These are phyloP conservation scores for Brachyptera risi DNA, from an alignment of 2,888 invertebrate species.

Conservation along the genomic window DNA sequence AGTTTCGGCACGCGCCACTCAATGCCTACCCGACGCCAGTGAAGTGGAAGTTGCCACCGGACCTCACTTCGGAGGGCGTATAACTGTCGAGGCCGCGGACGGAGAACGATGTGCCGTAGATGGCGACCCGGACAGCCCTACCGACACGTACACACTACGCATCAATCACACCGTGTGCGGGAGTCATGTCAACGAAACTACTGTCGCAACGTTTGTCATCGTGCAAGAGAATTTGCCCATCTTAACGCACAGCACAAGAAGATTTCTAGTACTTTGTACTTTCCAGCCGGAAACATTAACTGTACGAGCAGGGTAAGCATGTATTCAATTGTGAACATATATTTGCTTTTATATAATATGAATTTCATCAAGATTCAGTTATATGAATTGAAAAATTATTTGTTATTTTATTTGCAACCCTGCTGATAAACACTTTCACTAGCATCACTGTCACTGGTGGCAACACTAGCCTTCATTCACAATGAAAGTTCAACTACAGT, in stretches of 20 bases:
- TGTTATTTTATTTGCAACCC: too few relatives aligned
- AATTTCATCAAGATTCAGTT: too few relatives aligned
- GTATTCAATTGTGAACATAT: too few relatives aligned
- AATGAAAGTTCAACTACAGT: too few relatives aligned
- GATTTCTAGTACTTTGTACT: slow-evolving; percentile 75
- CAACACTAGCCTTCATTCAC: too few relatives aligned
- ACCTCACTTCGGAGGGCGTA: slow-evolving; percentile 73
- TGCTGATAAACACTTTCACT: too few relatives aligned
- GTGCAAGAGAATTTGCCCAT: slow-evolving; percentile 81
- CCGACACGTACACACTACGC: slow-evolving; percentile 68
- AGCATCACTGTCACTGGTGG: too few relatives aligned
- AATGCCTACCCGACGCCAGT: slow-evolving; percentile 73
- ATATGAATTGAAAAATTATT: too few relatives aligned
- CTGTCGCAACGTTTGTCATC: slow-evolving; percentile 75
- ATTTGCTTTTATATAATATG: too few relatives aligned
- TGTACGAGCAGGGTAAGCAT: slow-evolving; percentile 66
- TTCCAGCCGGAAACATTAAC: slow-evolving; percentile 79
- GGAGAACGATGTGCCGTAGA: slow-evolving; percentile 64
- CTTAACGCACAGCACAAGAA: slow-evolving; percentile 73
- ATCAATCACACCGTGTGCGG: slow-evolving; percentile 72
- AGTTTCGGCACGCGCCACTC: slow-evolving; percentile 79
- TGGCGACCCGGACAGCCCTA: slow-evolving; percentile 67
- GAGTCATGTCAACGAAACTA: slow-evolving; percentile 70
- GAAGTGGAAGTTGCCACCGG: slow-evolving; percentile 81
- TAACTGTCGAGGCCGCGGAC: slow-evolving; percentile 60